These are phyloP conservation scores for Ischnura elegans DNA, from an alignment of 2,888 invertebrate species.

Conservation along the genomic window DNA sequence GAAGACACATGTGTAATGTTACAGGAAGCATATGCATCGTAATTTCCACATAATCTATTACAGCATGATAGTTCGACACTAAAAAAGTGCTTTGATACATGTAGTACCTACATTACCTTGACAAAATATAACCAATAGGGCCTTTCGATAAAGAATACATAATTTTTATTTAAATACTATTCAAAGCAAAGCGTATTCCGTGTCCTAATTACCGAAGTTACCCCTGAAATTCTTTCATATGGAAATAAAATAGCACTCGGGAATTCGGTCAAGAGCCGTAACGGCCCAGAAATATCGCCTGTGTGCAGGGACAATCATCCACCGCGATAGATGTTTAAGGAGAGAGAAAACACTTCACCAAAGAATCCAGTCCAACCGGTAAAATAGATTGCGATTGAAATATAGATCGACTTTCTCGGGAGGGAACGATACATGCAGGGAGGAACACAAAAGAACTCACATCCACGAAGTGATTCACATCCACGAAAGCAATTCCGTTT, in stretches of 20 bases:
- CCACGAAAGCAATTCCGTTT: background rate
- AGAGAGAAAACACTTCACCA: background rate
- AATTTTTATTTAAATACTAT: too few species aligned
- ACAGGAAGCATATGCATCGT: too few species aligned
- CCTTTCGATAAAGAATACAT: too few species aligned
- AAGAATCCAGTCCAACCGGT: constrained; percentile 24
- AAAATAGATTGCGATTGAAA: background rate
- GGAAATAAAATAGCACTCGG: background rate
- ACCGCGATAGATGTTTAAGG: background rate
- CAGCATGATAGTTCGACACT: too few species aligned
- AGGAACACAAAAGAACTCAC: background rate
- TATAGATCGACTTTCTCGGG: background rate
- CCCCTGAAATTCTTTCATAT: background rate
- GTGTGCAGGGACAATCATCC: background rate
- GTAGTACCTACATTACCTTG: too few species aligned
- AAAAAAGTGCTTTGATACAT: too few species aligned
- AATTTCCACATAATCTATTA: too few species aligned
- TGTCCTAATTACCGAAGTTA: background rate
- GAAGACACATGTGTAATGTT: too few species aligned
- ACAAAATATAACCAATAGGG: too few species aligned
- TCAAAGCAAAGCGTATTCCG: too few species aligned
- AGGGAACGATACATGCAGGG: too few species aligned
- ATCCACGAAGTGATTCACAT: background rate
- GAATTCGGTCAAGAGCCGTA: background rate
- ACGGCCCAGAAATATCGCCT: background rate